Percentiles rank a stretch among this genome's conserved stretches.
phyloP scores from a whole-genome alignment of 2,797 vertebrate genomes.

The Dromococcyx pavoninus region DNA sequence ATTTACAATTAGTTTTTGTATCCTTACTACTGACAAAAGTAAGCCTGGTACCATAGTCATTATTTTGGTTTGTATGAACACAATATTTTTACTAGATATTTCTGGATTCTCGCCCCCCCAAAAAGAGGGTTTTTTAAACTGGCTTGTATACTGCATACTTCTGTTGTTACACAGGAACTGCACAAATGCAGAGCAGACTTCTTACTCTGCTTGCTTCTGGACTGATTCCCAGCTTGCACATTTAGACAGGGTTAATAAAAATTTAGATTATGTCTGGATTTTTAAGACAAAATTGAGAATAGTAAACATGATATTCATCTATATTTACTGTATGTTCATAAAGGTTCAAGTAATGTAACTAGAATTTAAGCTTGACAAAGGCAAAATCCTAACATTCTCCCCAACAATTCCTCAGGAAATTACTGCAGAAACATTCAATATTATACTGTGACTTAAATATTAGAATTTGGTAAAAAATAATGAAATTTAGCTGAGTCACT shows the following conservation, averaged over 20 bases:
- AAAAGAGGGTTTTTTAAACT: neutral
- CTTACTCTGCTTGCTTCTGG: constrained; percentile 54
- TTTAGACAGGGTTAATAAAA: constrained; percentile 72
- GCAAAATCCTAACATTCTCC: constrained; percentile 6
- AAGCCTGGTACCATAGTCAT: neutral
- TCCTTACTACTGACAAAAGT: neutral
- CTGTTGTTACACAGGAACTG: constrained; percentile 57
- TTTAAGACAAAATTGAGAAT: constrained; percentile 69
- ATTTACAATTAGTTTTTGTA: neutral
- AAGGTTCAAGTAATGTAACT: constrained; percentile 56
- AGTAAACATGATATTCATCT: constrained; percentile 74
- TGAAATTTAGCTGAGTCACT: constrained; percentile 7
- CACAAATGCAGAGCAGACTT: constrained; percentile 63
- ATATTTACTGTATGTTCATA: constrained; percentile 62
- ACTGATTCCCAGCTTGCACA: constrained; percentile 64
- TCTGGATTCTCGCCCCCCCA: neutral
- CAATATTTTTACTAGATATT: neutral
- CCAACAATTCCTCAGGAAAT: constrained; percentile 60
- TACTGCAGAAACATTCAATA: constrained; percentile 9
- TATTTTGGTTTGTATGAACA: neutral
- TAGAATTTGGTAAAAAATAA: constrained; percentile 23
- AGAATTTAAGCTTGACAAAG: constrained; percentile 53
- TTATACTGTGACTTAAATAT: neutral
- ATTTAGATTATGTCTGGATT: constrained; percentile 67
- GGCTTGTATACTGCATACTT: neutral